These are phyloP conservation scores for Crossaster papposus DNA, from an alignment of 53 echinoderm and acorn worm species.

Conservation along the genomic window DNA sequence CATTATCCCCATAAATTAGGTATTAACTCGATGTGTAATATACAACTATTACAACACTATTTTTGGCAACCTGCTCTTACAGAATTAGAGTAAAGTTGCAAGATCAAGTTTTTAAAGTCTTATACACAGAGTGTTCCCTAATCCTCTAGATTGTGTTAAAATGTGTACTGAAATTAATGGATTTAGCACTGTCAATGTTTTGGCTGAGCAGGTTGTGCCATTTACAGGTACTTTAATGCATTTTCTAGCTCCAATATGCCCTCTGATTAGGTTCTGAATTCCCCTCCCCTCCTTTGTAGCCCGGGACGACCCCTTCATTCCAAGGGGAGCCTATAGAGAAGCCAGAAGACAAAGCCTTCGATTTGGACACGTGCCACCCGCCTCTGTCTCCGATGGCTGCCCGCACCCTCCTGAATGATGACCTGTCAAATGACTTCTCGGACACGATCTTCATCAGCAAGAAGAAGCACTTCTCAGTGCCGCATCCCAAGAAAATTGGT, in stretches of 20 bases:
- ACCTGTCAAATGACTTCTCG: constrained; percentile 87
- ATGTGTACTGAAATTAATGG: no score
- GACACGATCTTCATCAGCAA: constrained; percentile 98
- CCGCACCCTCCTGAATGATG: constrained; percentile 87
- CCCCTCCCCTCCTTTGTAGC: constrained; percentile 1
- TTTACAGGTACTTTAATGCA: no score
- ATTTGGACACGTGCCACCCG: constrained; percentile 86
- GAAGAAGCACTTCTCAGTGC: constrained; percentile 82
- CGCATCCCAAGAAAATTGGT: constrained; percentile 97
- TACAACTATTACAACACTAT: no score
- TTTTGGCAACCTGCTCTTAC: neutral
- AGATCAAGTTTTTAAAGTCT: neutral
- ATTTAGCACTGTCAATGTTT: no score
- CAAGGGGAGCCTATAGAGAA: neutral
- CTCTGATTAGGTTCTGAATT: neutral
- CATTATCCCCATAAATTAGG: no score
- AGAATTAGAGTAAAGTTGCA: neutral
- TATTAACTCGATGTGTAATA: no score
- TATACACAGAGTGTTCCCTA: no score
- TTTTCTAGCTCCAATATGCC: no score
- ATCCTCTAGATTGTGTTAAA: no score
- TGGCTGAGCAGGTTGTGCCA: no score
- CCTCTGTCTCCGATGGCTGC: constrained; percentile 93
- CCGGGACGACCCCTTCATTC: neutral
- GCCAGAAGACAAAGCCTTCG: constrained; percentile 87